These are phyloP conservation scores for Conomelus anceps DNA, from an alignment of 2,888 invertebrate genomes.

Conservation along the genomic window DNA sequence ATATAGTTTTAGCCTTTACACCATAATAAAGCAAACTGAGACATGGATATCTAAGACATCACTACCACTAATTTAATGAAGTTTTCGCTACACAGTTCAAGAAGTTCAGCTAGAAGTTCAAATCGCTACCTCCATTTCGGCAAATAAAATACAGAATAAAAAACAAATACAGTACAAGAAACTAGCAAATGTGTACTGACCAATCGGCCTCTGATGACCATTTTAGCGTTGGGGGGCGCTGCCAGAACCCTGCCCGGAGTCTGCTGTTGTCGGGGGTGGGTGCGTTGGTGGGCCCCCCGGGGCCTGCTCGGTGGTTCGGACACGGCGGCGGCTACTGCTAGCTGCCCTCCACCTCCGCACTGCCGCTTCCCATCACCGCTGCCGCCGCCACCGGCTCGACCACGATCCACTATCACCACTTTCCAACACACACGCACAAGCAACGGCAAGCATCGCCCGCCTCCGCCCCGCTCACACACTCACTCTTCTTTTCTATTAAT, in stretches of 20 bases:
- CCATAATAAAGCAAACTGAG: too few species aligned
- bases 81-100: too few species aligned
- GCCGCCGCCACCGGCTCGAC: neutral
- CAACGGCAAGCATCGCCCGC: neutral
- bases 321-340: neutral
- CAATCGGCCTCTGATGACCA: conserved; percentile 41
- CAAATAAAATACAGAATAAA: neutral
- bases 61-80: too few species aligned
- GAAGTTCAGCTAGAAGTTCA: too few species aligned
- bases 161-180: neutral
- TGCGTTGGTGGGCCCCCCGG: neutral
- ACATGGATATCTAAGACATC: too few species aligned
- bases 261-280: conserved; percentile 14
- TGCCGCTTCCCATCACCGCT: conserved; percentile 2
- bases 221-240: conserved; percentile 39
- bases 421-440: neutral
- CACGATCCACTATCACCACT: neutral
- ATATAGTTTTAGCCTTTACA: too few species aligned
- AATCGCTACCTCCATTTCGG: neutral
- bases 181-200: conserved; percentile 9
- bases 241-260: conserved; percentile 21
- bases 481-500: neutral
- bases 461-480: neutral
- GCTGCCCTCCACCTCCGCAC: too few species aligned
- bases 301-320: neutral